Evolutionary conservation across 35 echinoderm and acorn worm species (phyloP), one percentile per base, ranked within the genome.

Genomic region (Diadema setosum): DNA sequence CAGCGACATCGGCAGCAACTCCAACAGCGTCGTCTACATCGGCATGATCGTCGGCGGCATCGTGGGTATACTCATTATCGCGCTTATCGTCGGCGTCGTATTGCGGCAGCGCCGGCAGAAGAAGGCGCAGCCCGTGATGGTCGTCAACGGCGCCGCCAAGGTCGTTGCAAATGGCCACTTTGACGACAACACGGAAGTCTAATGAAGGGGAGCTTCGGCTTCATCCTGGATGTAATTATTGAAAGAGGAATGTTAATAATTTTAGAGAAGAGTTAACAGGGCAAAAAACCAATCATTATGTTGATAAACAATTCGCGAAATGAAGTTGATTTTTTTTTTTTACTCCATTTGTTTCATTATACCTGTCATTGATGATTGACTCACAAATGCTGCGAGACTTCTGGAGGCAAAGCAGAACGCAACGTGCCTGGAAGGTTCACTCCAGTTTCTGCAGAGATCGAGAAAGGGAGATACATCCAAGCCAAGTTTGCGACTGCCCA

Each of bases 111-210:
- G 93, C 34, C 42, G 70, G 18, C 25, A 55, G 9, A 24, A 37
- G 4, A 45, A 74, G 30, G 41, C 86, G 11, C 27, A 64, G 17
- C 88, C 85, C 0, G 83, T 92, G 1, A 82, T 91, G 21, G 86
- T 86, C 21, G 46, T 56, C 21, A 90, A 92, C 31, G 93, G 96
- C 17, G 75, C 56, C 35, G 74, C 92, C 21, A 86, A 92, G 59
- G 96, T 99, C 11, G 91, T 97, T 40, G 82, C 91, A 40, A 61
- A 84, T 61, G 90, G 80, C 30, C 80, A 93, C 31, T 55, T 83
- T 42, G 89, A 86, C 27, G 96, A 98, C 82, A 98, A 94, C 75
- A 99, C 96, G 41, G 96, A 99, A 86, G 96, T 99, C 44, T 99
- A 93, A 92, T 81, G 32, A 58, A 42, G 39, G 2, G 39, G 29